phyloP scores from a whole-genome alignment of 1,140 invertebrate genomes.

The Drosophila oshimai region DNA sequence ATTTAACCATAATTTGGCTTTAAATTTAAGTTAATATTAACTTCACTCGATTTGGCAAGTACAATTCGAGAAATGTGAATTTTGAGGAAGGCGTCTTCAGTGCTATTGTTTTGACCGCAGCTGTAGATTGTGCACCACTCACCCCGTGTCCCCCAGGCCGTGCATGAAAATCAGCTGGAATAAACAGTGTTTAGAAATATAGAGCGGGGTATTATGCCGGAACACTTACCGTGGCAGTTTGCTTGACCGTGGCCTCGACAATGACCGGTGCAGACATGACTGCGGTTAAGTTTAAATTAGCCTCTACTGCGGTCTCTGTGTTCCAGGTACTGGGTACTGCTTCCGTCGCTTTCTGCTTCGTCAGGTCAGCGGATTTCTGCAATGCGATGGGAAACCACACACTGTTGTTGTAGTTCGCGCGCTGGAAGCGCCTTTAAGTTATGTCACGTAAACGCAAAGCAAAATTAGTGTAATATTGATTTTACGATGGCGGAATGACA shows the following conservation, averaged over 20 bases:
- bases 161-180: slow-evolving; percentile 89
- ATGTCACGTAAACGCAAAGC: slow-evolving; percentile 66
- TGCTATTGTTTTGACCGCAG: not conserved
- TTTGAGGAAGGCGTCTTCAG: no score
- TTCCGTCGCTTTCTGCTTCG: slow-evolving; percentile 27
- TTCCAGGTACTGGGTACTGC: slow-evolving; percentile 21
- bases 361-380: slow-evolving; percentile 20
- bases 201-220: no score
- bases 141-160: slow-evolving; percentile 88
- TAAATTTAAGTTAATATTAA: no score
- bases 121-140: slow-evolving; percentile 49
- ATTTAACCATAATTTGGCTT: no score
- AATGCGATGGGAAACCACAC: not conserved
- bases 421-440: slow-evolving; percentile 38
- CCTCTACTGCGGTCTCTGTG: slow-evolving; percentile 39
- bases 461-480: slow-evolving; percentile 77
- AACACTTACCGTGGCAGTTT: slow-evolving; percentile 90
- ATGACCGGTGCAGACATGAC: slow-evolving; percentile 88
- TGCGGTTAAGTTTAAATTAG: slow-evolving; percentile 31
- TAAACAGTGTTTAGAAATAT: not conserved
- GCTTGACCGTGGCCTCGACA: slow-evolving; percentile 89
- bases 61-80: not conserved
- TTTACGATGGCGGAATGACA: slow-evolving; percentile 51
- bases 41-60: not conserved
- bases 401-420: not conserved